Evolutionary conservation across 1,140 invertebrate species (phyloP).

Genomic region (Papilio xuthus): DNA sequence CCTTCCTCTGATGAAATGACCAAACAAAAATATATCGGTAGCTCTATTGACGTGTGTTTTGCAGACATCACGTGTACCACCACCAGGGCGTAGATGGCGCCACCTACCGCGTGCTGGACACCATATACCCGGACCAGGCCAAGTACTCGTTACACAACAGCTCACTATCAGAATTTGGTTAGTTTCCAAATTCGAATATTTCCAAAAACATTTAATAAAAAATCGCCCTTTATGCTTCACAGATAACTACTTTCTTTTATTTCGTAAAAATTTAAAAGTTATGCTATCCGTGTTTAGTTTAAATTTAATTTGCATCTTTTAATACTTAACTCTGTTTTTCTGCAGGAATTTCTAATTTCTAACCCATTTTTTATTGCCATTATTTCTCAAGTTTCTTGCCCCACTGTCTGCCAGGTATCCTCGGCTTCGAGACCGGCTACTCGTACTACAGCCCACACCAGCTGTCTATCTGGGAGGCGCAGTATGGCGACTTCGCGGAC

Average conservation of each 20-base stretch:
- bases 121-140: slow-evolving; percentile 88
- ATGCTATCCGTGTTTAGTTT: no score
- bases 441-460: slow-evolving; percentile 91
- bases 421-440: slow-evolving; percentile 93
- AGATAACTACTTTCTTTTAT: background rate
- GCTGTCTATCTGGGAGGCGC: slow-evolving; percentile 93
- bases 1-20: background rate
- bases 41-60: background rate
- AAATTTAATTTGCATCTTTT: no score
- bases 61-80: slow-evolving; percentile 90
- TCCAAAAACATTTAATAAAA: background rate
- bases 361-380: no score
- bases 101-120: slow-evolving; percentile 86
- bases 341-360: background rate
- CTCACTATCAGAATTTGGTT: slow-evolving; percentile 90
- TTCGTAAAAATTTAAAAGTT: background rate
- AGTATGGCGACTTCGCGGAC: slow-evolving; percentile 96
- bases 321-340: no score
- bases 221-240: no score
- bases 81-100: slow-evolving; percentile 90
- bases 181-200: slow-evolving; percentile 17
- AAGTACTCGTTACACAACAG: slow-evolving; percentile 91
- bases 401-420: slow-evolving; percentile 64
- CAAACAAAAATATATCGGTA: background rate
- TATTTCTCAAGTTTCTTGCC: no score